These are phyloP conservation scores for Drosophila pruinosa DNA, from an alignment of 1,140 invertebrate species.

Conservation along the genomic window DNA sequence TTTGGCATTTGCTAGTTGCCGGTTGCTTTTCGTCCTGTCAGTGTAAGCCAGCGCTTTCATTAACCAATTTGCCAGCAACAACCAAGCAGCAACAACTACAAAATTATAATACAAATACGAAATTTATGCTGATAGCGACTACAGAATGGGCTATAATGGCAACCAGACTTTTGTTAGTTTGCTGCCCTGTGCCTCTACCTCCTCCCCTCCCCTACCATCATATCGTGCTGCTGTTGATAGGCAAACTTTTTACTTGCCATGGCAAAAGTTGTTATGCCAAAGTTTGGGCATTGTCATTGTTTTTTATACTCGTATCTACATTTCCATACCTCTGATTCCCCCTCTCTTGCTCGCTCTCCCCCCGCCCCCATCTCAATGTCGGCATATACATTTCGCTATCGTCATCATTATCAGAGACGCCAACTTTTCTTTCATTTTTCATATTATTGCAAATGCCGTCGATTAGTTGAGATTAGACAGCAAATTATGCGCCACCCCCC, in stretches of 20 bases:
- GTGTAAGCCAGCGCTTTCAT: slow-evolving; percentile 41
- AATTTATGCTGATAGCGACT: slow-evolving; percentile 69
- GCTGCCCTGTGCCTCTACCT: not conserved
- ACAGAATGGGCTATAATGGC: slow-evolving; percentile 55
- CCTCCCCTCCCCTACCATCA: not conserved
- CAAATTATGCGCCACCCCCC: slow-evolving; percentile 61
- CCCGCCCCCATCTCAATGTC: not conserved
- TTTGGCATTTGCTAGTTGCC: slow-evolving; percentile 1
- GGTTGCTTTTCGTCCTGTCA: slow-evolving; percentile 9
- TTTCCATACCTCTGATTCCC: slow-evolving; percentile 5
- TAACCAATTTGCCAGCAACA: slow-evolving; percentile 63
- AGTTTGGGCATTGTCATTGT: slow-evolving; percentile 53
- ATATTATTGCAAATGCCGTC: slow-evolving; percentile 76
- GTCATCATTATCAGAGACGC: slow-evolving; percentile 70
- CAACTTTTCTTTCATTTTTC: slow-evolving; percentile 67
- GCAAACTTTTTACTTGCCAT: slow-evolving; percentile 45
- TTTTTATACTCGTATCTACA: slow-evolving; percentile 35
- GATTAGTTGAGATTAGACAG: slow-evolving; percentile 78
- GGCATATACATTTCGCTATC: slow-evolving; percentile 55
- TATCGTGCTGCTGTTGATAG: slow-evolving; percentile 27
- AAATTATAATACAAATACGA: slow-evolving; percentile 81
- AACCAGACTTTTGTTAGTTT: slow-evolving; percentile 40
- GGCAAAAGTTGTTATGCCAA: slow-evolving; percentile 44
- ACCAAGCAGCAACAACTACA: slow-evolving; percentile 13
- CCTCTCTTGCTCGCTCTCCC: not conserved